A percentile compares a stretch with the other conserved stretches of the same genome.
Evolutionary conservation across 2,888 invertebrate species (phyloP).

Genomic region (Ormia ochracea): DNA sequence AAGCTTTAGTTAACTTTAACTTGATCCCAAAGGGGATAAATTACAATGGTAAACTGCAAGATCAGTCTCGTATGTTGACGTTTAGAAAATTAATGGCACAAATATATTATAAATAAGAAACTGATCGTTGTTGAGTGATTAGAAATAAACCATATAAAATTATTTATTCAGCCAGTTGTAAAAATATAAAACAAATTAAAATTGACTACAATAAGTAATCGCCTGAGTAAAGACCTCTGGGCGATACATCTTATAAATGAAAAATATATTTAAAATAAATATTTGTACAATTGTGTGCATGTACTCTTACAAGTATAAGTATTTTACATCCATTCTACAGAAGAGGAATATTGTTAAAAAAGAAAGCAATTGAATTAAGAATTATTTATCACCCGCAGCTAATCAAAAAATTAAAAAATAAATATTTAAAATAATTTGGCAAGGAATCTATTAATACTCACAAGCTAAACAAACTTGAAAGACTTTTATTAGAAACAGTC

Average conservation of each 20-base stretch:
- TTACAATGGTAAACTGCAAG: too few species aligned
- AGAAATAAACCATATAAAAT: background rate
- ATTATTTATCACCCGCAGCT: conserved; percentile 39
- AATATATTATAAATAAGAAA: background rate
- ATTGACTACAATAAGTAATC: background rate
- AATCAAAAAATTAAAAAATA: conserved; percentile 5
- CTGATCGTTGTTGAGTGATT: conserved; percentile 15
- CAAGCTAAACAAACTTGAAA: too few species aligned
- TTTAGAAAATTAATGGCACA: background rate
- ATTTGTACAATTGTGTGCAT: background rate
- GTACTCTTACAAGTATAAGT: background rate
- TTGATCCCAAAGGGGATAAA: too few species aligned
- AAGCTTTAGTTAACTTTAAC: too few species aligned
- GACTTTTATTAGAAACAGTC: too few species aligned
- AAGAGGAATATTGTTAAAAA: too few species aligned
- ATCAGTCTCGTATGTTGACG: background rate
- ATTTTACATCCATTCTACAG: too few species aligned
- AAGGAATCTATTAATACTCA: too few species aligned
- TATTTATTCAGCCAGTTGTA: conserved; percentile 21
- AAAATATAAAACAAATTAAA: conserved; percentile 3
- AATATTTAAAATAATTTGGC: background rate
- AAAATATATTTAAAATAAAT: background rate
- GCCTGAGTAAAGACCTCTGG: conserved; percentile 19
- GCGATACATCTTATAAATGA: conserved; percentile 22
- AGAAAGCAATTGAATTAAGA: background rate